Evolutionary conservation across 1,140 invertebrate genomes (phyloP), one percentile per base, ranked within the genome.

Genomic region (Metaphire vulgaris): DNA sequence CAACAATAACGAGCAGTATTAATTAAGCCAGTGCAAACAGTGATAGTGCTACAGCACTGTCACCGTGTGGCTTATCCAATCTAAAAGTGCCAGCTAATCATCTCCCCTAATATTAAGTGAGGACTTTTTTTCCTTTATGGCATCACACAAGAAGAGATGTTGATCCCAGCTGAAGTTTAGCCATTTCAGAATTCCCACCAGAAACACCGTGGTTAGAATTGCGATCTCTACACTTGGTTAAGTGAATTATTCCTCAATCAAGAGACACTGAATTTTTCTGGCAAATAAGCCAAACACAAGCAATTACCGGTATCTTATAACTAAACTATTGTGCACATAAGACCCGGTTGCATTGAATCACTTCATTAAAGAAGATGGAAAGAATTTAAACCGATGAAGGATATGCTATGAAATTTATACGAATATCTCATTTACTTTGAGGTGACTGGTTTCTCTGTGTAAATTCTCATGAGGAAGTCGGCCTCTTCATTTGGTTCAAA

Each of bases 371-470:
- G 41, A n/a, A n/a, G n/a, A n/a, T n/a, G n/a, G n/a, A n/a, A n/a
- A n/a, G n/a, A n/a, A n/a, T n/a, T n/a, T n/a, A n/a, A n/a, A n/a
- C n/a, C n/a, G n/a, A n/a, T n/a, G n/a, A n/a, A n/a, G n/a, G n/a
- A n/a, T n/a, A n/a, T 21, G 41, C 41, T 21, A 56, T 56, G 41
- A 12, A 56, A 56, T 12, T 56, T 56, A 21, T 56, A 6, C 41
- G 41, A 6, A 56, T 6, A 21, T 6, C 28, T 2, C 21, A 76
- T 32, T 69, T 26, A 76, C 74, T 29, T 66, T 2, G 68, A 41
- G 2, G 66, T 29, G 1, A 87, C 31, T 96, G 88, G 84, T 97
- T 95, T 93, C 88, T 86, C 83, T 1, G 89, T 87, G 80, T 88
- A 90, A n/a, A 91, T 80, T 79, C 90, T 82, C 26, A 91, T 78